phyloP scores from a whole-genome alignment of 2,113 vertebrate genomes.

The Chaetodon auriga region DNA sequence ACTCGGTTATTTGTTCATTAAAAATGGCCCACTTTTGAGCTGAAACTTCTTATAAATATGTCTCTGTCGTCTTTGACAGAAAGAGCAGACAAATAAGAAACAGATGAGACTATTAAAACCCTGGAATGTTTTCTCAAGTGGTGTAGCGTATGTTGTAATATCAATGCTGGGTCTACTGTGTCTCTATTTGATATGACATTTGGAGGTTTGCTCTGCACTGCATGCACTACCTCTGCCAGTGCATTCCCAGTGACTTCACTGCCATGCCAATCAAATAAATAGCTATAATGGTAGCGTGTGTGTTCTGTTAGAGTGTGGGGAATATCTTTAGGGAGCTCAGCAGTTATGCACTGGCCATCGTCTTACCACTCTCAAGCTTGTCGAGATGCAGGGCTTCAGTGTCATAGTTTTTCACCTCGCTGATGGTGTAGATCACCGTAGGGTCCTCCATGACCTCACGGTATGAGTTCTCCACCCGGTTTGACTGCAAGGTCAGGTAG shows the following conservation, averaged over 20 bases:
- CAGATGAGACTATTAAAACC: constrained; percentile 65
- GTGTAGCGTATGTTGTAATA: constrained; percentile 45
- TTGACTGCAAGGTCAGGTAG: constrained; percentile 91
- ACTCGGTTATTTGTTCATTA: constrained; percentile 62
- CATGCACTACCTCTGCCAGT: constrained; percentile 29
- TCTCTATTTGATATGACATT: constrained; percentile 53
- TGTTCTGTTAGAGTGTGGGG: neutral
- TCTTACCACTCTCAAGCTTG: constrained; percentile 85
- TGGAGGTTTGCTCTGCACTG: constrained; percentile 37
- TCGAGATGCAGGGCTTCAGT: constrained; percentile 85
- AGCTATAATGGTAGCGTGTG: constrained; percentile 16
- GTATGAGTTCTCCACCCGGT: constrained; percentile 90
- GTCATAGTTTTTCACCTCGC: constrained; percentile 85
- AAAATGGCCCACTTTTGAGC: constrained; percentile 53
- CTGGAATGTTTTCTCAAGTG: constrained; percentile 66
- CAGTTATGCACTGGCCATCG: neutral
- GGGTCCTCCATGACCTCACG: constrained; percentile 84
- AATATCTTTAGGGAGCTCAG: neutral
- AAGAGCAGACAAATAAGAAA: constrained; percentile 66
- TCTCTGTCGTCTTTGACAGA: constrained; percentile 38
- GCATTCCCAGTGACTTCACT: constrained; percentile 17
- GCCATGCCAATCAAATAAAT: constrained; percentile 35
- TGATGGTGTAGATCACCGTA: constrained; percentile 86
- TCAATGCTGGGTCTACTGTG: constrained; percentile 19
- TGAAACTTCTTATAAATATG: constrained; percentile 36